phyloP scores from a whole-genome alignment of 2,888 invertebrate species.

The Nebria salina region DNA sequence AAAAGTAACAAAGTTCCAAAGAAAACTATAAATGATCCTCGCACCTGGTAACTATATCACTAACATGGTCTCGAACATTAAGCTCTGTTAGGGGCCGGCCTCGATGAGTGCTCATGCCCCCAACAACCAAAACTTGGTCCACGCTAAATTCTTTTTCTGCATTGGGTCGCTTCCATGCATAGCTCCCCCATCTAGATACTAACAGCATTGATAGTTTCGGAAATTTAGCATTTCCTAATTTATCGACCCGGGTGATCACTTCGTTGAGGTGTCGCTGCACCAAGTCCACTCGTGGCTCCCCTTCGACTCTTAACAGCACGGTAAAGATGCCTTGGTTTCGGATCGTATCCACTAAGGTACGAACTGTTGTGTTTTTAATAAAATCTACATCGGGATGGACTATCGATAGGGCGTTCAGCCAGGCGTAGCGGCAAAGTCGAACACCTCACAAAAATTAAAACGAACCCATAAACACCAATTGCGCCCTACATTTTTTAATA shows the following conservation, averaged over 20 bases:
- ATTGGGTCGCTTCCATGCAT: slow-evolving; percentile 72
- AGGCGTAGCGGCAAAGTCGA: slow-evolving; percentile 54
- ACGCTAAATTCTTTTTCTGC: slow-evolving; percentile 67
- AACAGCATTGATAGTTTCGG: slow-evolving; percentile 74
- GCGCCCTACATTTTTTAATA: too few species aligned
- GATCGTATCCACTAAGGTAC: slow-evolving; percentile 76
- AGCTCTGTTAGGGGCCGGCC: slow-evolving; percentile 75
- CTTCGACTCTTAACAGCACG: slow-evolving; percentile 73
- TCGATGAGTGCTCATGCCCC: slow-evolving; percentile 70
- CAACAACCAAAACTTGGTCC: slow-evolving; percentile 76
- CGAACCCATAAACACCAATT: not conserved
- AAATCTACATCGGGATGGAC: slow-evolving; percentile 60
- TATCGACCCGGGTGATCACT: slow-evolving; percentile 68
- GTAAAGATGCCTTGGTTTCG: slow-evolving; percentile 79
- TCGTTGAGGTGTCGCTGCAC: slow-evolving; percentile 62
- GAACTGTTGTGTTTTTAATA: slow-evolving; percentile 62
- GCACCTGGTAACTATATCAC: slow-evolving; percentile 34
- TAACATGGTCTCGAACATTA: slow-evolving; percentile 72
- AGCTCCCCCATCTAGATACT: slow-evolving; percentile 79
- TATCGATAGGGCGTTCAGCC: slow-evolving; percentile 56
- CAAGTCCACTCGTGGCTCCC: slow-evolving; percentile 58
- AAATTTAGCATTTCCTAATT: slow-evolving; percentile 69
- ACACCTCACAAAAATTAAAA: slow-evolving; percentile 51
- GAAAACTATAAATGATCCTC: slow-evolving; percentile 17
- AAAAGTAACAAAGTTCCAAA: not conserved